phyloP scores from a whole-genome alignment of 35 echinoderm and acorn worm species.

The Diadema setosum region DNA sequence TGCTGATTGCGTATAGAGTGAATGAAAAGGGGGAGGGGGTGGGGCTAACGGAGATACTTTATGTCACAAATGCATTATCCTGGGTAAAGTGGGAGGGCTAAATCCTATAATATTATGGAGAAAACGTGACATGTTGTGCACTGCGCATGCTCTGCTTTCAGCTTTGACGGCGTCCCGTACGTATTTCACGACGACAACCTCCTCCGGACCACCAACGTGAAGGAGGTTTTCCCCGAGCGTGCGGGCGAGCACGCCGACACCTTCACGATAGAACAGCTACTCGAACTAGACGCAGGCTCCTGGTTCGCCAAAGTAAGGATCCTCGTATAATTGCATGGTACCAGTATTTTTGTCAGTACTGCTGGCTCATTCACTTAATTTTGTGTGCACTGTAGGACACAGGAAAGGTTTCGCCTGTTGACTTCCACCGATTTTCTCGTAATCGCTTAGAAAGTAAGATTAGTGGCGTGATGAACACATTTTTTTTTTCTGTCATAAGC shows the following conservation, averaged over 20 bases:
- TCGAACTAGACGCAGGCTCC: constrained; percentile 53
- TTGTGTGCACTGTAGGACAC: background rate
- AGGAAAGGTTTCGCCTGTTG: background rate
- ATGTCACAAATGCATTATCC: too few species aligned
- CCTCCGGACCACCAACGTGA: constrained; percentile 56
- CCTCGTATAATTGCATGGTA: background rate
- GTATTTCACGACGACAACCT: constrained; percentile 49
- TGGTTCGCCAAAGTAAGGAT: constrained; percentile 58
- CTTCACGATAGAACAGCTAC: constrained; percentile 56
- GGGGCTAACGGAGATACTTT: too few species aligned
- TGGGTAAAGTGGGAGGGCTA: too few species aligned
- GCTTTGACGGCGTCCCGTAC: constrained; percentile 64
- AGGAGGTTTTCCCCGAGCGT: constrained; percentile 40
- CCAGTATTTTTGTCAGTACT: background rate
- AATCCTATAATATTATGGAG: too few species aligned
- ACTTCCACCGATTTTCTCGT: too few species aligned
- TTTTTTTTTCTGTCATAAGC: too few species aligned
- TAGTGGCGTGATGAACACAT: too few species aligned
- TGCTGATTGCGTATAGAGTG: too few species aligned
- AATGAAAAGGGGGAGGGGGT: too few species aligned
- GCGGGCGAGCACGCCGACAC: constrained; percentile 22
- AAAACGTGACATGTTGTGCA: too few species aligned
- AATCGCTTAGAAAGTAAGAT: too few species aligned
- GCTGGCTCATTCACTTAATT: background rate
- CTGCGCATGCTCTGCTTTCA: background rate